phyloP scores from a whole-genome alignment of 2,797 vertebrate genomes.

The Ambastaia sidthimunki region DNA sequence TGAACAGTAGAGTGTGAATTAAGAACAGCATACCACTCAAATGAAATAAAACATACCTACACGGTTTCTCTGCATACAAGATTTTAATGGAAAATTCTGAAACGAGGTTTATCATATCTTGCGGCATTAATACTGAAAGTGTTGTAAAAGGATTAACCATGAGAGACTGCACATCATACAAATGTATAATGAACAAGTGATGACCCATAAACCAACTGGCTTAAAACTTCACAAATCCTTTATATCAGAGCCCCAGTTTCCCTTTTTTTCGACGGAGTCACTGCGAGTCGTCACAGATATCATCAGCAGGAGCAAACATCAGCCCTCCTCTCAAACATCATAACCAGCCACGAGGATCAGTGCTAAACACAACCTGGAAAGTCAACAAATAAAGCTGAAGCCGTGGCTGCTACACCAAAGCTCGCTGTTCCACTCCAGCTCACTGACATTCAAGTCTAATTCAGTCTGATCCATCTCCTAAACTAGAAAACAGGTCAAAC shows the following conservation, averaged over 20 bases:
- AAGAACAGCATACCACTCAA: neutral
- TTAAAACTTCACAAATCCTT: slow-evolving; percentile 18
- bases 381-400: slow-evolving; percentile 54
- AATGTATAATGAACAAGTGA: slow-evolving; percentile 16
- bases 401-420: slow-evolving; percentile 66
- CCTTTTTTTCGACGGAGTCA: slow-evolving; percentile 77
- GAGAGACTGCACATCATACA: slow-evolving; percentile 31
- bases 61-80: neutral
- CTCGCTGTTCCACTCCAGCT: neutral
- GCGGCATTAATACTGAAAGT: slow-evolving; percentile 39
- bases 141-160: slow-evolving; percentile 35
- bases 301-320: slow-evolving; percentile 55
- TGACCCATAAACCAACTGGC: neutral
- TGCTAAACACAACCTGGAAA: slow-evolving; percentile 64
- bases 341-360: slow-evolving; percentile 1
- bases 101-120: neutral
- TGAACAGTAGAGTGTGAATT: neutral
- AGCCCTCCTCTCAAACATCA: slow-evolving; percentile 54
- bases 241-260: slow-evolving; percentile 54
- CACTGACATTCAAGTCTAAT: slow-evolving; percentile 58
- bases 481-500: slow-evolving; percentile 65
- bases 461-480: slow-evolving; percentile 64
- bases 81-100: slow-evolving; percentile 1
- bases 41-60: neutral
- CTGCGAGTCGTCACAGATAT: slow-evolving; percentile 72